Conservation (phyloP, 2,797 vertebrate species). For the Hoplostethus mediterraneus region DNA sequence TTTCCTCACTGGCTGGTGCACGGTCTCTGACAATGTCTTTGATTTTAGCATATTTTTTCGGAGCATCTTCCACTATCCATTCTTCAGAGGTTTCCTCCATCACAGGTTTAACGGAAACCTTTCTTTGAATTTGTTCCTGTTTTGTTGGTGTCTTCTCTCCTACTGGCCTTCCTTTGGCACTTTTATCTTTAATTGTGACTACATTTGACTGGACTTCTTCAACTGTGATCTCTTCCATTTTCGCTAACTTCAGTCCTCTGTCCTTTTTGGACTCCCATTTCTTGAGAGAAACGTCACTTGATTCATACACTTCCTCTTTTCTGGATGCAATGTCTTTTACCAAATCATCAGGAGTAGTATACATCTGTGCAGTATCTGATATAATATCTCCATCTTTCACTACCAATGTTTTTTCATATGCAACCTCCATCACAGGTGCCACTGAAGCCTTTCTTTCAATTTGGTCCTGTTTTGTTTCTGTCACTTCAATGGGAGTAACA, state of each 20-base stretch:
- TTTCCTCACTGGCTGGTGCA: neutral
- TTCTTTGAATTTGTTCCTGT: neutral
- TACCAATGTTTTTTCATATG: neutral
- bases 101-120: neutral
- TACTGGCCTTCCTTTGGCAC: neutral
- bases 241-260: neutral
- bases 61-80: neutral
- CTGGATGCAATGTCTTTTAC: neutral
- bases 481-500: slow-evolving; percentile 15
- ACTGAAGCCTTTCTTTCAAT: slow-evolving; percentile 17
- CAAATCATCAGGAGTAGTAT: neutral
- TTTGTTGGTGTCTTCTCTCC: neutral
- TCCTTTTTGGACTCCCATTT: neutral
- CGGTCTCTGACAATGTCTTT: neutral
- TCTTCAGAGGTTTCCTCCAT: neutral
- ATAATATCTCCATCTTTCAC: neutral
- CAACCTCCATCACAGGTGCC: slow-evolving; percentile 43
- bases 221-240: neutral
- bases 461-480: slow-evolving; percentile 21
- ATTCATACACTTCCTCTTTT: slow-evolving; percentile 1
- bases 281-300: neutral
- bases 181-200: slow-evolving; percentile 15
- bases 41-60: slow-evolving; percentile 1
- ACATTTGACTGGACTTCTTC: slow-evolving; percentile 8
- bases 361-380: neutral